Percentiles rank a stretch among this genome's conserved stretches.
phyloP scores from a whole-genome alignment of 2,888 invertebrate species.

The Sclerodermus sp. region DNA sequence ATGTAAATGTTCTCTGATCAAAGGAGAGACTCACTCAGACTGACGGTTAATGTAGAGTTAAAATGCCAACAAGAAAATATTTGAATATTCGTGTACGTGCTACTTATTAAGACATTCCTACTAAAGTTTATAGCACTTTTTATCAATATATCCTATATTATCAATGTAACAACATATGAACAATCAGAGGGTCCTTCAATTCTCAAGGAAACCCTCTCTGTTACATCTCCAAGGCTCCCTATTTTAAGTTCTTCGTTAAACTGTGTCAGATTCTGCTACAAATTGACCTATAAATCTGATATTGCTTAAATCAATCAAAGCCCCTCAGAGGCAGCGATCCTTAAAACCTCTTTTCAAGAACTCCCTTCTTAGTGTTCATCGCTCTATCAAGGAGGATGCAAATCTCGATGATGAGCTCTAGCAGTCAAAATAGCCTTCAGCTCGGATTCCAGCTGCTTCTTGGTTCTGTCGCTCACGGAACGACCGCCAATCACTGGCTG shows the following conservation, averaged over 20 bases:
- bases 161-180: conserved; percentile 52
- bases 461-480: conserved; percentile 51
- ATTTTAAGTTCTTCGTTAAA: conserved; percentile 33
- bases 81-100: conserved; percentile 39
- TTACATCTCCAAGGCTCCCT: conserved; percentile 21
- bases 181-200: conserved; percentile 28
- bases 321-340: conserved; percentile 55
- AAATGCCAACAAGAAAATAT: conserved; percentile 54
- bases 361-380: conserved; percentile 17
- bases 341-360: conserved; percentile 32
- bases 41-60: conserved; percentile 48
- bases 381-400: conserved; percentile 55
- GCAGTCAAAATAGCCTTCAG: conserved; percentile 54
- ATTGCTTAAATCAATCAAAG: conserved; percentile 56
- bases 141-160: conserved; percentile 41
- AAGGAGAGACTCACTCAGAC: conserved; percentile 47
- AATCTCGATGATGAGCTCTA: conserved; percentile 53
- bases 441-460: conserved; percentile 54
- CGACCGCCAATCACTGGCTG: conserved; percentile 53
- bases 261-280: conserved; percentile 47
- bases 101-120: conserved; percentile 47
- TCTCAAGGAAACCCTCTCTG: conserved; percentile 10
- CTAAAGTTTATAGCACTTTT: conserved; percentile 46
- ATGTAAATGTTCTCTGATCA: no score
- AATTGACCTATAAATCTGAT: conserved; percentile 57